Percentiles rank a stretch among this genome's conserved stretches.
phyloP scores from a whole-genome alignment of 1,140 invertebrate species.

The Cydia amplana region DNA sequence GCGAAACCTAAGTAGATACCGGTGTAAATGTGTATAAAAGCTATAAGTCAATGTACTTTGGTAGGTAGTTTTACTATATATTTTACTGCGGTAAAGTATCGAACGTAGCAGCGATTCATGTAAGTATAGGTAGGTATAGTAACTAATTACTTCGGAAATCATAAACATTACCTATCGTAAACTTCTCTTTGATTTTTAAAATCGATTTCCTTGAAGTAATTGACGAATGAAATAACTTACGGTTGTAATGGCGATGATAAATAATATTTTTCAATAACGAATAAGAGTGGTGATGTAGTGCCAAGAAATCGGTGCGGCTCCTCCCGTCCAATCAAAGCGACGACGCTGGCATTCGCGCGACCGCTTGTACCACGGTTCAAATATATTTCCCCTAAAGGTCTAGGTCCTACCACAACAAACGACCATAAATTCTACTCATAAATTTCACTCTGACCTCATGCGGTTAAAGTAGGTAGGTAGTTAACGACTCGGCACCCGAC shows the following conservation, averaged over 20 bases:
- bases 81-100: background rate
- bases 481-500: background rate
- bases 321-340: constrained; percentile 38
- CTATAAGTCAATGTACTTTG: too few relatives aligned
- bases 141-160: background rate
- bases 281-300: constrained; percentile 29
- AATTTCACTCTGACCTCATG: background rate
- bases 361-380: background rate
- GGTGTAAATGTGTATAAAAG: background rate
- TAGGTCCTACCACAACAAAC: background rate
- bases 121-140: background rate
- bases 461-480: background rate
- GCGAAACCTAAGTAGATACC: background rate
- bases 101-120: background rate
- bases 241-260: background rate
- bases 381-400: background rate
- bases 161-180: constrained; percentile 4
- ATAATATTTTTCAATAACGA: constrained; percentile 20
- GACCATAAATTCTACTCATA: background rate
- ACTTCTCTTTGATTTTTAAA: background rate
- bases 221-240: background rate
- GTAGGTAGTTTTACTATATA: too few relatives aligned
- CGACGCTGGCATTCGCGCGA: constrained; percentile 15
- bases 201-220: constrained; percentile 5
- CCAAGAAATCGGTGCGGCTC: constrained; percentile 39